These are phyloP conservation scores for Oligia latruncula DNA, from an alignment of 2,888 invertebrate genomes.

Conservation along the genomic window DNA sequence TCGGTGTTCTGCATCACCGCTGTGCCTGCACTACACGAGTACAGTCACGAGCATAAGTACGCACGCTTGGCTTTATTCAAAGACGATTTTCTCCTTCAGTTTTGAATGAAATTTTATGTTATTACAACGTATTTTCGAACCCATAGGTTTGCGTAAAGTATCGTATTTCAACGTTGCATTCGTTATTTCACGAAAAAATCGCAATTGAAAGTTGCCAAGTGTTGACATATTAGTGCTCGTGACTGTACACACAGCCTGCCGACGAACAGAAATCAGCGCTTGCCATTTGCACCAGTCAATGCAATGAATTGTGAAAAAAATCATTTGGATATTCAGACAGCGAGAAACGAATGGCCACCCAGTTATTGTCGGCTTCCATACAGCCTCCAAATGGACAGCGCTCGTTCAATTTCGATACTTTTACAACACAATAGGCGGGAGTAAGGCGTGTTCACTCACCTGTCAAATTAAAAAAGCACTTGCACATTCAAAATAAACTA, in stretches of 20 bases:
- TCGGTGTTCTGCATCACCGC: constrained; percentile 68
- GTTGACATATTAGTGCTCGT: no score
- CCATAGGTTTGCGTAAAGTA: no score
- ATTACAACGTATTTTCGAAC: no score
- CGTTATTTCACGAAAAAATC: no score
- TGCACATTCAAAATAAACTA: constrained; percentile 85
- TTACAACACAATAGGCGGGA: constrained; percentile 87
- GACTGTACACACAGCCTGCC: constrained; percentile 13
- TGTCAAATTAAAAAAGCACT: constrained; percentile 89
- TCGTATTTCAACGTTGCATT: no score
- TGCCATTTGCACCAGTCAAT: constrained; percentile 75
- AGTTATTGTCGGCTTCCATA: constrained; percentile 85
- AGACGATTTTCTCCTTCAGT: no score
- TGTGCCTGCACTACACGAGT: constrained; percentile 23
- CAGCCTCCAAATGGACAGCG: constrained; percentile 86
- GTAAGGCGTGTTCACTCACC: constrained; percentile 89
- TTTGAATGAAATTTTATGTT: no score
- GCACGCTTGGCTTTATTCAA: no score
- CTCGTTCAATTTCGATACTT: constrained; percentile 89
- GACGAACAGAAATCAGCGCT: constrained; percentile 70
- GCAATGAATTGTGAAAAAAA: constrained; percentile 85
- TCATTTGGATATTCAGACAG: constrained; percentile 85
- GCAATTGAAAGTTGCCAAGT: no score
- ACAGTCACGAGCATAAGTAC: no score
- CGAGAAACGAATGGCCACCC: constrained; percentile 81